Percentiles rank a stretch among this genome's conserved stretches.
Conservation (phyloP, 2,797 vertebrate genomes). For the Gila robusta region DNA sequence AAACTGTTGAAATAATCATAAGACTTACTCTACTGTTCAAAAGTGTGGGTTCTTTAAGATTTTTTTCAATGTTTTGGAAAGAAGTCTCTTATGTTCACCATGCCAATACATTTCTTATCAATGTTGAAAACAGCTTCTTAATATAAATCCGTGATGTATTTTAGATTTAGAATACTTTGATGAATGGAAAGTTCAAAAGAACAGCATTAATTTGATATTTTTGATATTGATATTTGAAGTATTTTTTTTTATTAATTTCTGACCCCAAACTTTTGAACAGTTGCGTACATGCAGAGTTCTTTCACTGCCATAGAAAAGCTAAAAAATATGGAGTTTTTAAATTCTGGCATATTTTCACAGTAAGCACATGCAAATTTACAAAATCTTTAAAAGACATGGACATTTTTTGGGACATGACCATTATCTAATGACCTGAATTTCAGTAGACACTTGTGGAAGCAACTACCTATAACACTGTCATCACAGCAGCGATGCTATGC, state of each 20-base stretch:
- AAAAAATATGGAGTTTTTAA: neutral
- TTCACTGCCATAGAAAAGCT: neutral
- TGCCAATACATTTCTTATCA: neutral
- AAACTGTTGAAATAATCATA: neutral
- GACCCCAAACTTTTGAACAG: neutral
- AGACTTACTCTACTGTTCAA: neutral
- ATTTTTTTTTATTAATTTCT: neutral
- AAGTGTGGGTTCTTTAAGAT: neutral
- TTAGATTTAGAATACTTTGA: neutral
- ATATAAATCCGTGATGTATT: neutral
- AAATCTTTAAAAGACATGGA: neutral
- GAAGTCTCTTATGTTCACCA: neutral
- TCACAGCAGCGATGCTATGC: neutral
- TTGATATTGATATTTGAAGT: neutral
- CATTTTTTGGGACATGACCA: neutral
- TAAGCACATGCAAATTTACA: neutral
- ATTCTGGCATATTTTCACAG: neutral
- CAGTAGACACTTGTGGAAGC: neutral
- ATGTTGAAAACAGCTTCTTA: neutral
- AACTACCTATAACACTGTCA: neutral
- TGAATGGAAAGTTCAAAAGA: neutral
- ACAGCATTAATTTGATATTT: neutral
- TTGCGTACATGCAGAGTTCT: neutral
- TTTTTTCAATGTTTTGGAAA: no score
- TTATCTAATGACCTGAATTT: neutral